Evolutionary conservation across 2,797 vertebrate species (phyloP).

Genomic region (Rousettus madagascariensis): DNA sequence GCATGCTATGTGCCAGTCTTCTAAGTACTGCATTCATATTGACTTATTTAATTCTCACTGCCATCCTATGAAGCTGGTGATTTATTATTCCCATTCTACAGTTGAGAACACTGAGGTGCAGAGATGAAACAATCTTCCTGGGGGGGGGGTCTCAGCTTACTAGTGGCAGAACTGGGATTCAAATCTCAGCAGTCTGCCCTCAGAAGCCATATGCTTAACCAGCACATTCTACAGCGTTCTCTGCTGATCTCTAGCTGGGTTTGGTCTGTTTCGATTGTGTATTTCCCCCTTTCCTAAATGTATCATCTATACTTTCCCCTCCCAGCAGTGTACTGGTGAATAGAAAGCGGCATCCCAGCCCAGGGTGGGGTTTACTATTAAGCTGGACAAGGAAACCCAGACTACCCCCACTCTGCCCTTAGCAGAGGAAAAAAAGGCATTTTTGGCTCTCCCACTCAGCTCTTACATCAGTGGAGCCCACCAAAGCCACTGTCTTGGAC

Average conservation of each 20-base stretch:
- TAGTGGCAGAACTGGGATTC: not conserved
- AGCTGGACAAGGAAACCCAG: not conserved
- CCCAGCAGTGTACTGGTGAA: not conserved
- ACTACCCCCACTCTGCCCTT: accelerated
- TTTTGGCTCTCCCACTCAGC: not conserved
- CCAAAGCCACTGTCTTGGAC: conserved; percentile 21
- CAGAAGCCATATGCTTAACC: not conserved
- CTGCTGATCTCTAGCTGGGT: not conserved
- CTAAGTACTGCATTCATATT: not conserved
- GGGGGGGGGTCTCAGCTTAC: not conserved
- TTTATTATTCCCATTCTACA: not conserved
- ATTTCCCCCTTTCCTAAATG: not conserved
- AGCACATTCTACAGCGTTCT: not conserved
- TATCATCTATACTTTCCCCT: not conserved
- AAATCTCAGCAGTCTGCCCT: not conserved
- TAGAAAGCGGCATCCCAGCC: not conserved
- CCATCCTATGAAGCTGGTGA: not conserved
- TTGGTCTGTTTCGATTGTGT: accelerated
- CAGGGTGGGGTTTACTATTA: not conserved
- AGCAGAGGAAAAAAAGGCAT: not conserved
- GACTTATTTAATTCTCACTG: not conserved
- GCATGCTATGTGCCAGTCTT: not conserved
- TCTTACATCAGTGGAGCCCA: not conserved
- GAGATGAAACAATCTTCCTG: not conserved
- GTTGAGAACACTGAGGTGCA: not conserved